These are phyloP conservation scores for Cotesia glomerata DNA, from an alignment of 1,140 invertebrate genomes.

Conservation along the genomic window DNA sequence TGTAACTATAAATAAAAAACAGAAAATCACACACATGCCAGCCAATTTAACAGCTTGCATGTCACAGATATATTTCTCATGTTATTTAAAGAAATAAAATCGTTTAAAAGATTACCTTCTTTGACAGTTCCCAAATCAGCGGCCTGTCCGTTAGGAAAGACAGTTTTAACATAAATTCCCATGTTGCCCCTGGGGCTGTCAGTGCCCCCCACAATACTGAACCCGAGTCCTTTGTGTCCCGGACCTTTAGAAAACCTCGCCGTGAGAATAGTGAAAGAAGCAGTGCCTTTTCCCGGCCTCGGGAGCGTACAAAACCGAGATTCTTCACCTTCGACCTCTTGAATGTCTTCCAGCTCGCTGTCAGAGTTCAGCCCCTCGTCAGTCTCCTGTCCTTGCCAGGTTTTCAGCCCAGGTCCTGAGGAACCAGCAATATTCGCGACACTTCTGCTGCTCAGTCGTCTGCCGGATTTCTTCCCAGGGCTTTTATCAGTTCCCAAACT, in stretches of 20 bases:
- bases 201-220: conserved; percentile 89
- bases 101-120: conserved; percentile 71
- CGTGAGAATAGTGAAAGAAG: conserved; percentile 63
- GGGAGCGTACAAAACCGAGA: conserved; percentile 63
- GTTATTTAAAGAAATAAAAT: too few species aligned
- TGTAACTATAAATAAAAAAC: too few species aligned
- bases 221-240: conserved; percentile 85
- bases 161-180: conserved; percentile 91
- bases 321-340: conserved; percentile 57
- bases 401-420: conserved; percentile 38
- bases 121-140: conserved; percentile 80
- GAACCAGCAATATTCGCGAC: conserved; percentile 51
- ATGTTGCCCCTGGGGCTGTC: conserved; percentile 88
- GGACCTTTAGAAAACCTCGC: conserved; percentile 80
- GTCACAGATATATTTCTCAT: too few species aligned
- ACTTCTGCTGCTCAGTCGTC: conserved; percentile 47
- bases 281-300: conserved; percentile 57
- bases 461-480: conserved; percentile 42
- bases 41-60: too few species aligned
- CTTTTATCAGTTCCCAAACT: conserved; percentile 47
- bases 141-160: conserved; percentile 87
- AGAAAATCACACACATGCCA: too few species aligned
- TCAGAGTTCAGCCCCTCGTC: conserved; percentile 58
- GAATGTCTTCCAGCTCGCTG: conserved; percentile 58
- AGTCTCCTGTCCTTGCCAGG: conserved; percentile 51